Evolutionary conservation across 2,888 invertebrate species (phyloP).

Genomic region (Dusona sp.): DNA sequence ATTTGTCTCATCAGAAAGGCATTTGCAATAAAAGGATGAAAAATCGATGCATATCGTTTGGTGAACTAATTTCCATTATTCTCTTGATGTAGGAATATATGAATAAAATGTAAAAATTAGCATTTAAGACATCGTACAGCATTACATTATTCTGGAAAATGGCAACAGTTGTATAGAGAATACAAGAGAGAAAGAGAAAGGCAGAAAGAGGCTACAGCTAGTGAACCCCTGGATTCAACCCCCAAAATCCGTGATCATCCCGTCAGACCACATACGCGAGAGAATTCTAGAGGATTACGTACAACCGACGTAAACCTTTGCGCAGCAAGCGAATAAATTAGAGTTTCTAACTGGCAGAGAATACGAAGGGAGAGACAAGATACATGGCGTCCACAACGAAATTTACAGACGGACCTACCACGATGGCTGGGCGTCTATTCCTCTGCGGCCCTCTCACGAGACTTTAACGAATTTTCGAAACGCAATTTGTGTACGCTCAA

Average conservation of each 20-base stretch:
- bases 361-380: constrained; percentile 71
- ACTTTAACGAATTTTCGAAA: constrained; percentile 79
- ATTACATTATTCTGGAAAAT: constrained; percentile 43
- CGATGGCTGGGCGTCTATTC: constrained; percentile 33
- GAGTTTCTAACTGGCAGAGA: constrained; percentile 55
- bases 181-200: not conserved
- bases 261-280: constrained; percentile 55
- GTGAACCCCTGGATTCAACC: constrained; percentile 46
- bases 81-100: not conserved
- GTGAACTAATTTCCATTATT: not conserved
- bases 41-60: constrained; percentile 9
- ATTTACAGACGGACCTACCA: constrained; percentile 67
- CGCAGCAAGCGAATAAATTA: constrained; percentile 63
- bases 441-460: constrained; percentile 63
- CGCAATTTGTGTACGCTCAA: constrained; percentile 79
- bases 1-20: not conserved
- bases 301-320: constrained; percentile 61
- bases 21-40: not conserved
- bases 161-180: constrained; percentile 32
- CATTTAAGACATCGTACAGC: constrained; percentile 3
- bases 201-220: not conserved
- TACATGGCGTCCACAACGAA: constrained; percentile 67
- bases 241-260: constrained; percentile 60
- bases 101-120: constrained; percentile 6
- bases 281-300: constrained; percentile 62